Percentiles rank a stretch among this genome's conserved stretches.
Evolutionary conservation across 2,888 invertebrate species (phyloP).

Genomic region (Omphaloscelis lunosa): DNA sequence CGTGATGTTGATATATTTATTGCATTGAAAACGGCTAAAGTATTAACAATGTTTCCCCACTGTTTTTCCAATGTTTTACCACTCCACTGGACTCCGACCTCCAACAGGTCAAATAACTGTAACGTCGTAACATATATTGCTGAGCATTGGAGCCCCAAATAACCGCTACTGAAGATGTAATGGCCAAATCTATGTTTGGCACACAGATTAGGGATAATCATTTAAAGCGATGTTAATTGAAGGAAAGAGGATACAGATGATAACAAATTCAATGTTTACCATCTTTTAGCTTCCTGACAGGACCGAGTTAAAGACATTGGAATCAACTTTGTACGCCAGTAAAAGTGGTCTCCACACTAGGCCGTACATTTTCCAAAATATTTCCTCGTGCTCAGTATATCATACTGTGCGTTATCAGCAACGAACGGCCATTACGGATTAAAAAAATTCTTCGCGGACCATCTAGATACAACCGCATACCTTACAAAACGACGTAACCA

Average conservation of each 20-base stretch:
- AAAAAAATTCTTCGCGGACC: conserved; percentile 86
- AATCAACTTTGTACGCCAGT: not conserved
- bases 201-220: not conserved
- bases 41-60: not conserved
- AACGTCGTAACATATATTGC: not conserved
- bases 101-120: not conserved
- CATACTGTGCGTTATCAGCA: conserved; percentile 83
- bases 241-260: not conserved
- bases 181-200: not conserved
- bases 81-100: too few relatives aligned
- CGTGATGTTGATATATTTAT: not conserved
- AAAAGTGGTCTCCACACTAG: conserved; percentile 66
- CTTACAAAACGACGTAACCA: conserved; percentile 39
- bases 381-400: conserved; percentile 76
- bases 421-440: conserved; percentile 84
- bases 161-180: not conserved
- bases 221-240: not conserved
- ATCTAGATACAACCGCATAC: conserved; percentile 77
- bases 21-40: not conserved
- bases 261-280: not conserved
- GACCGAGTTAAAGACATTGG: too few relatives aligned
- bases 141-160: not conserved
- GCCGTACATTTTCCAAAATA: conserved; percentile 70
- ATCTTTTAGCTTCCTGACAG: too few relatives aligned
- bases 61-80: too few relatives aligned